These are phyloP conservation scores for Mastomys natalensis DNA, from an alignment of 2,113 vertebrate species.

Conservation along the genomic window DNA sequence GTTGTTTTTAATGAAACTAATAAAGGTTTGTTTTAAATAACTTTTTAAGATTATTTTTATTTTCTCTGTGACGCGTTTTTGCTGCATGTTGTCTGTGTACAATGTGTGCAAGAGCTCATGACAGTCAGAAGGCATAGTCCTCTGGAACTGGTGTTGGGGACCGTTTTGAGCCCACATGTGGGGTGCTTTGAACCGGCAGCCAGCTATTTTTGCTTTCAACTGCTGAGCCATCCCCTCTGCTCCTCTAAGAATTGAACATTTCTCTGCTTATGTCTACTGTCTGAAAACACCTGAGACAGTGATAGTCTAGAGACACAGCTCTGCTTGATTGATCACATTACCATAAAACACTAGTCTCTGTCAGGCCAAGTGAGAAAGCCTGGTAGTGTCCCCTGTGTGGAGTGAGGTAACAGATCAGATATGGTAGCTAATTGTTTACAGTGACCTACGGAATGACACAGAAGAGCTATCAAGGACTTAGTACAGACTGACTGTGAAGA, in stretches of 20 bases:
- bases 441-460: conserved; percentile 22
- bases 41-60: background rate
- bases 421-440: background rate
- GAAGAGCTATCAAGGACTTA: background rate
- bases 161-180: background rate
- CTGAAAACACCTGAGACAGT: conserved; percentile 13
- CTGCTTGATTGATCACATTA: conserved; percentile 30
- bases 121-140: background rate
- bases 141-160: background rate
- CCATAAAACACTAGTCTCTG: conserved; percentile 15
- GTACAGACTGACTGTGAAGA: background rate
- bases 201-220: too few species aligned
- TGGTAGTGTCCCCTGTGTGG: conserved; percentile 41
- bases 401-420: background rate
- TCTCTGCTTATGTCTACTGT: background rate
- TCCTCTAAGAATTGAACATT: conserved; percentile 25
- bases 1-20: background rate
- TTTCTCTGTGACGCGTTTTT: background rate
- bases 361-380: conserved; percentile 55
- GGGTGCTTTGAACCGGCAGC: background rate
- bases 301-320: conserved; percentile 10
- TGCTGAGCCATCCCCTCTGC: background rate
- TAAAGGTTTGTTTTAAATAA: conserved; percentile 23
- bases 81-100: background rate
- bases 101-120: background rate